These are phyloP conservation scores for Eristalis intricaria DNA, from an alignment of 2,888 invertebrate genomes.

Conservation along the genomic window DNA sequence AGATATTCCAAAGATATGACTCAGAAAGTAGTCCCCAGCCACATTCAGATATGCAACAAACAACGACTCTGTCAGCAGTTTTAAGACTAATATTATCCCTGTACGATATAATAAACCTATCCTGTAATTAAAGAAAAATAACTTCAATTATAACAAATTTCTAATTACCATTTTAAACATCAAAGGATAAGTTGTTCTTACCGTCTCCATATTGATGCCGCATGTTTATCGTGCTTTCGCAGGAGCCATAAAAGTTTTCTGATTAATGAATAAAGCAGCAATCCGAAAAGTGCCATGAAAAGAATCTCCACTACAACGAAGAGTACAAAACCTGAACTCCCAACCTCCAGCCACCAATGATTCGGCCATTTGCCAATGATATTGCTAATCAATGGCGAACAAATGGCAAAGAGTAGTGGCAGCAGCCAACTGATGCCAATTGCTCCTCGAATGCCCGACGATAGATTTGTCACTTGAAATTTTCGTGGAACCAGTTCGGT, in stretches of 20 bases:
- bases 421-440: conserved; percentile 81
- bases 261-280: conserved; percentile 86
- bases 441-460: conserved; percentile 79
- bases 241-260: conserved; percentile 84
- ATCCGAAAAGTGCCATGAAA: conserved; percentile 86
- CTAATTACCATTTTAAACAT: conserved; percentile 6
- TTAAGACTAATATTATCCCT: conserved; percentile 84
- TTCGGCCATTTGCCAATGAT: conserved; percentile 81
- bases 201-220: conserved; percentile 83
- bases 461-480: conserved; percentile 73
- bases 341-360: conserved; percentile 86
- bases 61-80: conserved; percentile 84
- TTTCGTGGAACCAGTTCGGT: conserved; percentile 80
- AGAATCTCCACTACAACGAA: conserved; percentile 85
- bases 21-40: conserved; percentile 83
- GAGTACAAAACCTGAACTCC: conserved; percentile 76
- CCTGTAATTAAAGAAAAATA: conserved; percentile 80
- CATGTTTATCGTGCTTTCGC: conserved; percentile 84
- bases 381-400: conserved; percentile 80
- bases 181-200: conserved; percentile 76
- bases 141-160: conserved; percentile 24
- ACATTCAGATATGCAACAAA: conserved; percentile 86
- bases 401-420: conserved; percentile 80
- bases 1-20: conserved; percentile 84
- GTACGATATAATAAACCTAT: conserved; percentile 85